A percentile compares a stretch with the other conserved stretches of the same genome.
Evolutionary conservation across 2,888 invertebrate species (phyloP).

Genomic region (Aleiodes leptofemur): DNA sequence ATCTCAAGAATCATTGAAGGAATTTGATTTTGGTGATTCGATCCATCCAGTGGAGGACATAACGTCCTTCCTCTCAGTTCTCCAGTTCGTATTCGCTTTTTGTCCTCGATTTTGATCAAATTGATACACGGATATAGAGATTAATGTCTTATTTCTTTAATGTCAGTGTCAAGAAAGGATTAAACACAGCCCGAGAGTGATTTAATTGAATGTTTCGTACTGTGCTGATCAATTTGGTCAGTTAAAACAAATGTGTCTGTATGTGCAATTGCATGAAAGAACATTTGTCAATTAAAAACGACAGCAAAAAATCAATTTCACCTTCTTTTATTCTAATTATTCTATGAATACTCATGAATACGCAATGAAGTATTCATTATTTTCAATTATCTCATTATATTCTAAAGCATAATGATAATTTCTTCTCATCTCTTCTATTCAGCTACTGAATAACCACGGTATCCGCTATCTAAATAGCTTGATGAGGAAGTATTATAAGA

Average conservation of each 20-base stretch:
- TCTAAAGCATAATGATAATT: no score
- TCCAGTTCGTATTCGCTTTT: slow-evolving; percentile 27
- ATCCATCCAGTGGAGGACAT: slow-evolving; percentile 27
- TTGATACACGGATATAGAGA: slow-evolving; percentile 6
- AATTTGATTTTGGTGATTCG: slow-evolving; percentile 23
- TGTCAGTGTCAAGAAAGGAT: not conserved
- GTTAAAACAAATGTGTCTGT: no score
- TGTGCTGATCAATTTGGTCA: not conserved
- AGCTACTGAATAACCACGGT: no score
- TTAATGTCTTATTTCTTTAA: slow-evolving; percentile 7
- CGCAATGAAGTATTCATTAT: no score
- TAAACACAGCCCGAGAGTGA: not conserved
- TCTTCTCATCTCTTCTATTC: no score
- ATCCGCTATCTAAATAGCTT: not conserved
- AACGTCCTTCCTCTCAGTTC: slow-evolving; percentile 33
- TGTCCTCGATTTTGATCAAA: slow-evolving; percentile 25
- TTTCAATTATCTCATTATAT: no score
- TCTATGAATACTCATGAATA: no score
- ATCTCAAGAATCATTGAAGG: slow-evolving; percentile 14
- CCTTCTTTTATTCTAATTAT: no score
- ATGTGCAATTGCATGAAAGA: no score
- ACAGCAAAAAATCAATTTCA: no score
- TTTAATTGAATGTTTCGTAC: slow-evolving; percentile 1
- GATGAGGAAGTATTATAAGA: slow-evolving; percentile 3
- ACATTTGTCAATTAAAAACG: no score